Percentiles rank a stretch among this genome's conserved stretches.
These are phyloP conservation scores for Nomada fabriciana DNA, from an alignment of 2,888 invertebrate genomes.

Conservation along the genomic window DNA sequence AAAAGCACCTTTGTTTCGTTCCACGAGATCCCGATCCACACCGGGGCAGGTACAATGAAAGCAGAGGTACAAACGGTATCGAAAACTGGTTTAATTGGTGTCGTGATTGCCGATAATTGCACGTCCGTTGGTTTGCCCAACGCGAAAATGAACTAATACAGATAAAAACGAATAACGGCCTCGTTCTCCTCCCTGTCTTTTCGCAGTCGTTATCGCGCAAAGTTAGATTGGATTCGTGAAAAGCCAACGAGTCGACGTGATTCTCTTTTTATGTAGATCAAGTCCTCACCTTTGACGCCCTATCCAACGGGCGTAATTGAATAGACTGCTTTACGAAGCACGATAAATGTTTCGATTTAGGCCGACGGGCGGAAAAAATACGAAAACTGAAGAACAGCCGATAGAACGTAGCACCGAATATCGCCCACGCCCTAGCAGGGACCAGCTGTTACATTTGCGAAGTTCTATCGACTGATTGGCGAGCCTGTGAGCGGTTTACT, in stretches of 20 bases:
- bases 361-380: background rate
- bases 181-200: background rate
- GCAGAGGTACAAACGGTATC: slow-evolving; percentile 16
- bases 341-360: slow-evolving; percentile 16
- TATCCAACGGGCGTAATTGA: background rate
- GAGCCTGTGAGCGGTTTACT: slow-evolving; percentile 34
- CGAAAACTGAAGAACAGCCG: slow-evolving; percentile 3
- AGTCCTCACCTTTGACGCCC: background rate
- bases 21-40: background rate
- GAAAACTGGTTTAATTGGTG: slow-evolving; percentile 4
- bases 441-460: background rate
- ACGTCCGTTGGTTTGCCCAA: slow-evolving; percentile 5
- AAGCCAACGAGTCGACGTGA: slow-evolving; percentile 1
- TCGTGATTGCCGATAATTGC: slow-evolving; percentile 29
- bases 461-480: slow-evolving; percentile 35
- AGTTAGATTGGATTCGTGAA: slow-evolving; percentile 33
- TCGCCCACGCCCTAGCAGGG: slow-evolving; percentile 6
- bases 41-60: background rate
- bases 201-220: slow-evolving; percentile 15
- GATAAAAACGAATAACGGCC: background rate
- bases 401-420: background rate
- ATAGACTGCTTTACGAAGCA: slow-evolving; percentile 1
- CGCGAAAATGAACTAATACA: slow-evolving; percentile 33
- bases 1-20: background rate
- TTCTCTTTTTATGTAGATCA: slow-evolving; percentile 13